Percentiles rank a stretch among this genome's conserved stretches.
Evolutionary conservation across 2,888 invertebrate species (phyloP).

Genomic region (Conistra vaccinii): DNA sequence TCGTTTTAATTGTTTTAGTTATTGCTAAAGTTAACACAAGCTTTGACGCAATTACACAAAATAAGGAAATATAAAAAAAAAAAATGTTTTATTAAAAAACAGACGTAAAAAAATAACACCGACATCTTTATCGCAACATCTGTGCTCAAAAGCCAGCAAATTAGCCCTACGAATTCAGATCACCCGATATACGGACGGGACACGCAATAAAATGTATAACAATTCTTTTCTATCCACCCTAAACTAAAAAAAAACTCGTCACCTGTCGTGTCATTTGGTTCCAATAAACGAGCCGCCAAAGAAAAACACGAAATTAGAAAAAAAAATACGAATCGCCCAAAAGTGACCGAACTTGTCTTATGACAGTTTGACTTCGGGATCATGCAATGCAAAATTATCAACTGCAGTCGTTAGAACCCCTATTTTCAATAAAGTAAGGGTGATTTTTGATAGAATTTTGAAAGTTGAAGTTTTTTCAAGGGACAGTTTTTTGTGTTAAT

Average conservation of each 20-base stretch:
- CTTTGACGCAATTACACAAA: too few relatives aligned
- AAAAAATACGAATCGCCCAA: slow-evolving; percentile 82
- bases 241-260: slow-evolving; percentile 82
- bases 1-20: too few relatives aligned
- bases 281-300: slow-evolving; percentile 89
- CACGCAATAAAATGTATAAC: slow-evolving; percentile 90
- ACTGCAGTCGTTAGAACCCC: slow-evolving; percentile 44
- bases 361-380: slow-evolving; percentile 77
- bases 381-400: slow-evolving; percentile 52
- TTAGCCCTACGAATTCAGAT: slow-evolving; percentile 81
- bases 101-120: slow-evolving; percentile 29
- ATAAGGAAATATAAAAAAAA: too few relatives aligned
- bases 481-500: slow-evolving; percentile 80
- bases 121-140: slow-evolving; percentile 83
- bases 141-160: slow-evolving; percentile 84
- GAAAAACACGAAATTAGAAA: slow-evolving; percentile 85
- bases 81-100: too few relatives aligned
- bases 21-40: too few relatives aligned
- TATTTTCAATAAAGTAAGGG: slow-evolving; percentile 53
- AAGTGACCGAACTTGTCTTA: slow-evolving; percentile 85
- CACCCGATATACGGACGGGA: slow-evolving; percentile 79
- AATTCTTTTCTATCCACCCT: slow-evolving; percentile 80
- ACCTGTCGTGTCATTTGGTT: slow-evolving; percentile 91
- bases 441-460: slow-evolving; percentile 46
- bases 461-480: slow-evolving; percentile 67